phyloP scores from a whole-genome alignment of 1,140 invertebrate species.

The Parasteatoda tepidariorum region DNA sequence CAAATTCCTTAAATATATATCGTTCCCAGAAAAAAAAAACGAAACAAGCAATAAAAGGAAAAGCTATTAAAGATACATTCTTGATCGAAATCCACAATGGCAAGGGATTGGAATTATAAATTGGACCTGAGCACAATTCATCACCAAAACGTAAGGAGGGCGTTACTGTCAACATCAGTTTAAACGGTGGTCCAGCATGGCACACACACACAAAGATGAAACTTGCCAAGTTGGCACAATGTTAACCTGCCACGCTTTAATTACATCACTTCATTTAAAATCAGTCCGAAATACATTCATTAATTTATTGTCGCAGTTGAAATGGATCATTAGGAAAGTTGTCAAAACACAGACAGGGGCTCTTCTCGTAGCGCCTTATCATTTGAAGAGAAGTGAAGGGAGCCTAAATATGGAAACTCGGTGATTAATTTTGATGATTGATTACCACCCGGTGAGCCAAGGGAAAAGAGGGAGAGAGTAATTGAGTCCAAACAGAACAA shows the following conservation, averaged over 20 bases:
- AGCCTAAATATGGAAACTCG: conserved; percentile 38
- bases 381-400: background rate
- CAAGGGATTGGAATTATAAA: no score
- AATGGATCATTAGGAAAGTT: conserved; percentile 47
- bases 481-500: background rate
- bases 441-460: conserved; percentile 13
- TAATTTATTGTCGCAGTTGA: conserved; percentile 43
- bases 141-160: no score
- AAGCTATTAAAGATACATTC: no score
- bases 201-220: no score
- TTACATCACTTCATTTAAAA: background rate
- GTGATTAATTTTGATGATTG: conserved; percentile 38
- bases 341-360: conserved; percentile 44
- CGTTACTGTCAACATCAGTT: no score
- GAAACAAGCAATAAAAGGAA: no score
- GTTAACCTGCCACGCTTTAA: background rate
- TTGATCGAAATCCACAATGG: no score
- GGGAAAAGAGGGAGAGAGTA: background rate
- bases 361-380: conserved; percentile 4
- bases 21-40: no score
- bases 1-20: no score
- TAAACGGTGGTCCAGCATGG: no score
- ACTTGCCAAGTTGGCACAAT: background rate
- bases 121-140: no score
- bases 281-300: conserved; percentile 20